phyloP scores from a whole-genome alignment of 2,888 invertebrate species.

The Acanthopleura granulata region DNA sequence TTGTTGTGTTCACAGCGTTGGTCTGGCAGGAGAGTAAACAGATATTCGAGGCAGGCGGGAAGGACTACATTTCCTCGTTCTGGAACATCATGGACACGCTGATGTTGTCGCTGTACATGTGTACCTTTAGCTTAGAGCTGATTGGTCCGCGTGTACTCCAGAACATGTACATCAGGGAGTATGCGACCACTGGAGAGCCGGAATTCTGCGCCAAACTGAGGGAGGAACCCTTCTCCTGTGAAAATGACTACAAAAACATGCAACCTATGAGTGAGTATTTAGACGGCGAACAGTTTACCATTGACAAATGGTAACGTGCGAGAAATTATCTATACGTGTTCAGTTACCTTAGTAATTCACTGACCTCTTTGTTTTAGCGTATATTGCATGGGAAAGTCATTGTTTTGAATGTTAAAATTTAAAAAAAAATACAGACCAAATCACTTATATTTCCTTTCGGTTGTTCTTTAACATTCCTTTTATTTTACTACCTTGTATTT shows the following conservation, averaged over 20 bases:
- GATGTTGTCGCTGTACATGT: slow-evolving; percentile 53
- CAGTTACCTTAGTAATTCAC: too few species aligned
- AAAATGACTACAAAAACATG: neutral
- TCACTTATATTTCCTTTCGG: too few species aligned
- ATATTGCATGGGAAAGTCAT: too few species aligned
- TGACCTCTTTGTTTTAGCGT: too few species aligned
- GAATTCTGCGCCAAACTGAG: neutral
- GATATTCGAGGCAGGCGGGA: slow-evolving; percentile 48
- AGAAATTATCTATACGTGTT: too few species aligned
- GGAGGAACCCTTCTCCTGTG: neutral
- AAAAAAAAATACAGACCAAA: too few species aligned
- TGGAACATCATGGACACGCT: slow-evolving; percentile 61
- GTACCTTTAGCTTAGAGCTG: slow-evolving; percentile 43
- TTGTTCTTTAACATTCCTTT: too few species aligned
- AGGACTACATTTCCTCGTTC: slow-evolving; percentile 51
- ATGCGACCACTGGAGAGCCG: neutral
- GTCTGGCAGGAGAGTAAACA: slow-evolving; percentile 58
- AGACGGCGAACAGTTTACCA: too few species aligned
- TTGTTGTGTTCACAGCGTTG: slow-evolving; percentile 39
- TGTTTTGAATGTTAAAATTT: too few species aligned
- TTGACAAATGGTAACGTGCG: too few species aligned
- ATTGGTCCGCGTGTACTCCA: slow-evolving; percentile 23
- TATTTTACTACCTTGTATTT: too few species aligned
- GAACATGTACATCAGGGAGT: slow-evolving; percentile 21
- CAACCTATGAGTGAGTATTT: slow-evolving; percentile 4